A percentile compares a stretch with the other conserved stretches of the same genome.
Conservation (phyloP, 37 sponge, comb jelly and placozoan species). For the Bolinopsis microptera region DNA sequence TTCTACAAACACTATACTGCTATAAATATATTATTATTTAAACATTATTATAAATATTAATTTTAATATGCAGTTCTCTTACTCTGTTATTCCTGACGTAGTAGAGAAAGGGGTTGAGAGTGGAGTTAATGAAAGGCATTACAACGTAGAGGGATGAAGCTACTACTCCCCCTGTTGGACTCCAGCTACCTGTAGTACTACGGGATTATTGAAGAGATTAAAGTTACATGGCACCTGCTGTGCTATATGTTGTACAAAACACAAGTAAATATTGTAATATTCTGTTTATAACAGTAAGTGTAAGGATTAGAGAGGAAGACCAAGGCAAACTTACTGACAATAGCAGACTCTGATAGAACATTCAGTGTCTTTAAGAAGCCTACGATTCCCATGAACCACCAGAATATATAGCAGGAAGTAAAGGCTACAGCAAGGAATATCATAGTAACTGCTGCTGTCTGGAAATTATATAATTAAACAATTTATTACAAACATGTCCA, state of each 20-base stretch:
- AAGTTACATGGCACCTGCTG: too few species aligned
- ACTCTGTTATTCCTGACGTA: constrained; percentile 45
- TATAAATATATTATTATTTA: too few species aligned
- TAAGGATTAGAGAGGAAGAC: too few species aligned
- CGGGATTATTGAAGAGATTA: not conserved
- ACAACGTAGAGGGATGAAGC: constrained; percentile 28
- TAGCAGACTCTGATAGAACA: not conserved
- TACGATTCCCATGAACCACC: constrained; percentile 46
- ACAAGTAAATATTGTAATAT: constrained; percentile 1
- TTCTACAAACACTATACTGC: too few species aligned
- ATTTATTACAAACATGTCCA: too few species aligned
- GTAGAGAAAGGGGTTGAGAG: constrained; percentile 37
- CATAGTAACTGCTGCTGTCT: constrained; percentile 51
- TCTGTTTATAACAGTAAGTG: not conserved
- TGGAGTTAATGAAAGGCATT: constrained; percentile 33
- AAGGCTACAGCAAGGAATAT: not conserved
- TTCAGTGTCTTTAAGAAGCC: constrained; percentile 21
- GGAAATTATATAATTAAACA: not conserved
- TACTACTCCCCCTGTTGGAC: not conserved
- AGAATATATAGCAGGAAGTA: not conserved
- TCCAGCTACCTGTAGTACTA: not conserved
- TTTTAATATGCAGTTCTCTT: too few species aligned
- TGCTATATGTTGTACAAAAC: too few species aligned
- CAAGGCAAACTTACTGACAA: constrained; percentile 36
- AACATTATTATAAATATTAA: too few species aligned